Base-by-base conservation (phyloP, 2,113 vertebrate species). In the Oncorhynchus masou region DNA sequence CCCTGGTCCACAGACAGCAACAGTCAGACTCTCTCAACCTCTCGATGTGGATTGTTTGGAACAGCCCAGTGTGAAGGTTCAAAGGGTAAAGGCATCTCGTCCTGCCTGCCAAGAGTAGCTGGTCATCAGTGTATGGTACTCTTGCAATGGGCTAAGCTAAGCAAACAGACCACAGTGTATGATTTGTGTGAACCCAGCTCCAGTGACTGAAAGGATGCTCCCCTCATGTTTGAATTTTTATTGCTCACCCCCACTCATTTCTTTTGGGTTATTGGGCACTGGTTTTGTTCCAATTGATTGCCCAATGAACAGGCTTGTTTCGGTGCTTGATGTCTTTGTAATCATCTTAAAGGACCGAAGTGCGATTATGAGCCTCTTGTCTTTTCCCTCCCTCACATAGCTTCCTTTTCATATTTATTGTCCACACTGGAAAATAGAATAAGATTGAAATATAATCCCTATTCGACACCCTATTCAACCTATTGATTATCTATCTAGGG, bases 21-120 rank as follows among this genome's bases (percentile, higher is more conserved):
- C 16, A 22, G 29, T 45, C 1, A 24, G 45, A 71, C 4, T 51
- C 15, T 71, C 45, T 19, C 49, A 22, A 54, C 3, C 51, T 45
- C 54, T 62, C 27, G 22, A n/a, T 73, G 71, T 73, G 48, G 68
- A 45, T 27, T 60, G 31, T 71, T 82, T 31, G 29, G 54, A 48
- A 20, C 8, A 34, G 70, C 15, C 20, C 60, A 25, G 24, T 70
- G 65, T 73, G 45, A 70, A 49, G 60, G n/a, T 74, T 27, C 48
- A 20, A 25, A 22, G 48, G 65, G 62, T 11, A 29, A 70, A 34
- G 27, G 70, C 25, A 15, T 24, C 51, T 74, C 1, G 29, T 68
- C 22, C 29, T 45, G 39, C 39, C 39, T 59, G 48, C 48, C 11
- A 27, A 71, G 49, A 16, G 27, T 25, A 20, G 49, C 49, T 71